Base-by-base conservation (phyloP, 30 jellyfish, hydroid and myxozoan genomes). In the Sanderia malayensis region DNA sequence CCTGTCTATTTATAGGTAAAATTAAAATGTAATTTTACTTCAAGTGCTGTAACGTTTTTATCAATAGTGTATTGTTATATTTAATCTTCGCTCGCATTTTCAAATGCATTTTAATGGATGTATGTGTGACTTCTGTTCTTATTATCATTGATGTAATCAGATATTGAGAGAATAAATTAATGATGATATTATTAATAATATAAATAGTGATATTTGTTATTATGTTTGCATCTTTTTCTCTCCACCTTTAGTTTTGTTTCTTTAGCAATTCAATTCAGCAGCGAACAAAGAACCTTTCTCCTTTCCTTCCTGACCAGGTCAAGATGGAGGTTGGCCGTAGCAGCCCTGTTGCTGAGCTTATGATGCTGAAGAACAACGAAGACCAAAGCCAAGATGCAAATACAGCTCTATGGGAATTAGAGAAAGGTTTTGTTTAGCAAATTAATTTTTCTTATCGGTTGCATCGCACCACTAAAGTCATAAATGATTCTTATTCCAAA, bases 331-430 rank as follows among this genome's bases (percentile, higher is more conserved):
- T 58, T 2, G 87, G 87, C 1, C 71, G 87, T 7, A 72, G 87
- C 2, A 76, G 87, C 29, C 87, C 87, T 27, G 58, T 76, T 44
- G 76, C 80, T 2, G 87, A 76, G 80, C 84, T 80, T 49, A 31
- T 61, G 85, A 52, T 52, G 82, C 61, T 46, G 31, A 68, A 60
- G 61, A 80, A 70, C 46, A 60, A 75, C 49, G 79, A 69, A 23
- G 93, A 71, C 33, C 89, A 79, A 53, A 80, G 88, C 31, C 98
- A 81, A 64, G 96, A 85, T 27, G 96, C 98, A 1, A 92, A 92
- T 67, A 26, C 82, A 17, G 98, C 98, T 1, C 79, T 92, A 24
- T 78, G 87, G 93, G 98, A 92, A 74, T 80, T 92, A 24, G 98
- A 84, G 30, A 92, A 92, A 67, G 98, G 98, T 92, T 44, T 0